Conservation (phyloP, 2,888 invertebrate species). For the Liodrosophila aerea region DNA sequence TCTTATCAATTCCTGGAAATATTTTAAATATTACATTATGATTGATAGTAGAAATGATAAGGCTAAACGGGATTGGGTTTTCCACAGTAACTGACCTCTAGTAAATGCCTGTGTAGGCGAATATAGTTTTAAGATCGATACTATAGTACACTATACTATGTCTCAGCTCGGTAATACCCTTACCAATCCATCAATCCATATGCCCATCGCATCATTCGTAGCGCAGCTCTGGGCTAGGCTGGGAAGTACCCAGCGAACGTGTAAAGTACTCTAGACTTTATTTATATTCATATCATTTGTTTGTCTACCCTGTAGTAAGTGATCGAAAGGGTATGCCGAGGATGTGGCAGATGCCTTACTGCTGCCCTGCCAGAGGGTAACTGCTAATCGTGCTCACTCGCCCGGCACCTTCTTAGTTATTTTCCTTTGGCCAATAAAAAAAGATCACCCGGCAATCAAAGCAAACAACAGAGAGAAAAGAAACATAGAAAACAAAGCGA, state of each 20-base stretch:
- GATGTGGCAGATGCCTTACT: no score
- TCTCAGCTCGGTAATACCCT: no score
- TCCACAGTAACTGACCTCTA: no score
- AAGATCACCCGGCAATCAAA: constrained; percentile 54
- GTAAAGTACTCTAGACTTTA: constrained; percentile 25
- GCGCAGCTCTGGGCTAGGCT: constrained; percentile 27
- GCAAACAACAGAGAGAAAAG: constrained; percentile 3
- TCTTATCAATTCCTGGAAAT: no score
- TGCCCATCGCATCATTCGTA: constrained; percentile 17
- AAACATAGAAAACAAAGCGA: neutral
- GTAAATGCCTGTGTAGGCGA: no score
- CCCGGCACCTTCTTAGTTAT: neutral
- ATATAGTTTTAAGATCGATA: no score
- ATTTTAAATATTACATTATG: no score
- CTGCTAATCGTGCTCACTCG: neutral
- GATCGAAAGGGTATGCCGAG: neutral
- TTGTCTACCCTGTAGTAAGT: constrained; percentile 1
- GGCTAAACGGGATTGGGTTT: no score
- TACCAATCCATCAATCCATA: constrained; percentile 2
- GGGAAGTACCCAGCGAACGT: constrained; percentile 41
- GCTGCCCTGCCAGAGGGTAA: neutral
- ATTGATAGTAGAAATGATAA: no score
- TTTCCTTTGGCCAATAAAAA: constrained; percentile 34
- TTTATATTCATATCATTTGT: constrained; percentile 7
- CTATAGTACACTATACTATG: no score